Evolutionary conservation across 2,113 vertebrate species (phyloP), one percentile per base, ranked within the genome.

Genomic region (Peromyscus leucopus): DNA sequence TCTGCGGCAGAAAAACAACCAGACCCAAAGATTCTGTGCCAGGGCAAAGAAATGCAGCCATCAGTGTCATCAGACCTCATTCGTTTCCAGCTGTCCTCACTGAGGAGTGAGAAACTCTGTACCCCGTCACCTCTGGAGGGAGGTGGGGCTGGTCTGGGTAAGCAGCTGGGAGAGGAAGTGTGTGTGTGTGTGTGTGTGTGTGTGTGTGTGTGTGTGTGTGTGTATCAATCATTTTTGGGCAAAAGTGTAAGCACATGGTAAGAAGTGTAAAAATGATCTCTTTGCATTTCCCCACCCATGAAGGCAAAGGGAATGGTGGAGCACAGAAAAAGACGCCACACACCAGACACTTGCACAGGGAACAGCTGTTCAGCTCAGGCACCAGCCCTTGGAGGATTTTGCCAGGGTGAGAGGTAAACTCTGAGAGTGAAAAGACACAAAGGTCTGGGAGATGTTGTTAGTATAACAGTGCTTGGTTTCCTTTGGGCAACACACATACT

Each of bases 31-130:
- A 12, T 5, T 42, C 8, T 19, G 48, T 15, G 4, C n/a, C 15
- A 8, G 24, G 7, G 17, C 15, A 26, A 65, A 24, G 42, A 72
- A 42, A 11, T 24, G 15, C 19, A 31, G 11, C 63, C 15, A 3
- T 4, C 24, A n/a, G 39, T 12, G 0, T n/a, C 75, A 3, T 13
- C 0, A 1, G 19, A n/a, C 8, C 26, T 46, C 21, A 3, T 33
- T 48, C 4, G 0, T 19, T 28, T 9, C 17, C 39, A 26, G 24
- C 5, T 24, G 3, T 9, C 46, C 59, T 83, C 33, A 19, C 2
- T 0, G 7, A 42, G 6, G 7, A 1, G 11, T 57, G 57, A 57
- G 76, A 90, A 33, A 22, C 42, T 24, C 61, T 46, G 46, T 2
- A 46, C 8, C 28, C 36, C 15, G 5, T 24, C 11, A 36, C 26